phyloP scores from a whole-genome alignment of 1,140 invertebrate genomes.

The Charaxes varanes region DNA sequence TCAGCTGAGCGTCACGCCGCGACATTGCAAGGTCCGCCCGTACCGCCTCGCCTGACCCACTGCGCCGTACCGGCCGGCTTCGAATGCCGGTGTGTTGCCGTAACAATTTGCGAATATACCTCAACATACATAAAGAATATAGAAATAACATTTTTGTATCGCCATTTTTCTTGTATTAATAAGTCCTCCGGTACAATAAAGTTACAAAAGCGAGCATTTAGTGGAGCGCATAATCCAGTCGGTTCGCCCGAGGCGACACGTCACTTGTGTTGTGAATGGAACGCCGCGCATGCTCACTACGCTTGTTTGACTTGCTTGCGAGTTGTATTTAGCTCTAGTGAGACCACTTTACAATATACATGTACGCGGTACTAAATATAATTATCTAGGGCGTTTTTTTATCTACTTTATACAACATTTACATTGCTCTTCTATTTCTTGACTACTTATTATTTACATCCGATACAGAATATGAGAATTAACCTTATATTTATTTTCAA shows the following conservation, averaged over 20 bases:
- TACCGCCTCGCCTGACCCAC: conserved; percentile 62
- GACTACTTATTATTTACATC: too few relatives aligned
- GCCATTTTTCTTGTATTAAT: too few relatives aligned
- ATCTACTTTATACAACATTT: too few relatives aligned
- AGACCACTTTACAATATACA: conserved; percentile 2
- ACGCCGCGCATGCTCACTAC: conserved; percentile 45
- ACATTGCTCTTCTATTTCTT: too few relatives aligned
- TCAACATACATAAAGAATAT: neutral
- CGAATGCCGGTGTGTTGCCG: conserved; percentile 17
- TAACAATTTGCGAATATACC: neutral
- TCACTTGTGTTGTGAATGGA: conserved; percentile 54
- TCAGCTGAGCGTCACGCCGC: conserved; percentile 72
- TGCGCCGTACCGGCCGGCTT: conserved; percentile 39
- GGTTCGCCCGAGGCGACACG: conserved; percentile 34
- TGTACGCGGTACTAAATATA: neutral
- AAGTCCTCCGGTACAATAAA: too few relatives aligned
- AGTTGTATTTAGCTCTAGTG: conserved; percentile 22
- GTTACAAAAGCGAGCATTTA: conserved; percentile 17
- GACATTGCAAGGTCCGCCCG: conserved; percentile 74
- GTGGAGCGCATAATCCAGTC: conserved; percentile 24
- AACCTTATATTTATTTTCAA: too few relatives aligned
- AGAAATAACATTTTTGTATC: too few relatives aligned
- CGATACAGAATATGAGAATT: too few relatives aligned
- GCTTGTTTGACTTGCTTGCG: conserved; percentile 25
- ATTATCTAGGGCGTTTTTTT: too few relatives aligned